Base-by-base conservation (phyloP, 1,140 invertebrate species). In the Trichonephila clavipes region DNA sequence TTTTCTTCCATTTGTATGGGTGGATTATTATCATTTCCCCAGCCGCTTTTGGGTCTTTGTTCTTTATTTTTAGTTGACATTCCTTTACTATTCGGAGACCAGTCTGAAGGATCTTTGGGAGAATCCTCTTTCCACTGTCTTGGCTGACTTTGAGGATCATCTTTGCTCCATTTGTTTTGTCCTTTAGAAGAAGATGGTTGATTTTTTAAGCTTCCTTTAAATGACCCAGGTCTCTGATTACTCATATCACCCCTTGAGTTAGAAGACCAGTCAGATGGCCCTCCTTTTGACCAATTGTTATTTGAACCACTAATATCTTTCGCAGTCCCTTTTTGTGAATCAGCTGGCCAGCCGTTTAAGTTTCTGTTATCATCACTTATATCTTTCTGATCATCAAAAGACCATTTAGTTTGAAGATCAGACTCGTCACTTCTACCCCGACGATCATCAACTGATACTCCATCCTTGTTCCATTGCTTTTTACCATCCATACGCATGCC, bases 341-440 rank as follows among this genome's bases (percentile, higher is more conserved):
- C 34, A 1, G 28, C 12, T 40, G 34, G 72, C 72, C 72, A 77
- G 16, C 18, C 58, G 12, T 51, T 58, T 2, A 44, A 59, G 12
- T 21, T 59, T 85, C n/a, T 59, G 10, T 59, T 44, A 16, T 85
- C 58, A 85, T 85, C n/a, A 85, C n/a, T 85, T 85, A 58, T 59
- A n/a, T 85, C 82, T 24, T 59, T 85, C 21, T 85, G 82, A 24
- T n/a, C n/a, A 16, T 59, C 51, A 59, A 28, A 85, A 3, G n/a
- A 14, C 82, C 82, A 85, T 12, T 14, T 59, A 58, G 59, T 59
- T 24, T 24, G 21, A 24, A 58, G 3, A 85, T n/a, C 21, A 21
- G 62, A n/a, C 10, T 28, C 21, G 18, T 85, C 83, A 12, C n/a
- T 61, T 18, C n/a, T 58, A 51, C 21, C 58, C 40, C 51, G 88